Evolutionary conservation across 1,140 invertebrate genomes (phyloP).

Genomic region (Heliconius nattereri): DNA sequence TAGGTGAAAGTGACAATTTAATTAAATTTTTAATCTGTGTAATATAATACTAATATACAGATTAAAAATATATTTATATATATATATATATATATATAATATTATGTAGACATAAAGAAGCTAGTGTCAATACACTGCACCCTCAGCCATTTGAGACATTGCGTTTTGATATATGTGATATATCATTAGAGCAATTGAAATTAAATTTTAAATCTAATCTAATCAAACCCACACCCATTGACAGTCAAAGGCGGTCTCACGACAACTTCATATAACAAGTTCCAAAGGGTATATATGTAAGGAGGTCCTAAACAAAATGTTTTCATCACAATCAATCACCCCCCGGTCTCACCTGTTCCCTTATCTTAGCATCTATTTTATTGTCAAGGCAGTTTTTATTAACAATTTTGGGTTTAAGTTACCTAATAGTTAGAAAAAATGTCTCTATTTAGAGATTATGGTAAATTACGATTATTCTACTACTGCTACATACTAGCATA

Average conservation of each 20-base stretch:
- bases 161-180: background rate
- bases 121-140: too few species aligned
- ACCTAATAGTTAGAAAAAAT: background rate
- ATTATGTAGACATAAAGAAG: too few species aligned
- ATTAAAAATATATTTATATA: too few species aligned
- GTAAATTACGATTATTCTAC: background rate
- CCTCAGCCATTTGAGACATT: background rate
- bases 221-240: background rate
- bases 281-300: background rate
- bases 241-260: background rate
- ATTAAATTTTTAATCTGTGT: constrained; percentile 6
- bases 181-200: background rate
- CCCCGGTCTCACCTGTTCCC: background rate
- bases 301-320: background rate
- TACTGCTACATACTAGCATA: too few species aligned
- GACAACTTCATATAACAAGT: background rate
- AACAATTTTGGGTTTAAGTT: constrained; percentile 6
- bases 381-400: background rate
- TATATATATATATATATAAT: too few species aligned
- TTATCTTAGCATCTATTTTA: background rate
- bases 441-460: background rate
- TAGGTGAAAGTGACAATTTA: constrained; percentile 16
- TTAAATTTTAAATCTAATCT: too few species aligned
- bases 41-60: constrained; percentile 4
- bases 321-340: background rate